Base-by-base conservation (phyloP, 2,888 invertebrate species). In the Bombylius major region DNA sequence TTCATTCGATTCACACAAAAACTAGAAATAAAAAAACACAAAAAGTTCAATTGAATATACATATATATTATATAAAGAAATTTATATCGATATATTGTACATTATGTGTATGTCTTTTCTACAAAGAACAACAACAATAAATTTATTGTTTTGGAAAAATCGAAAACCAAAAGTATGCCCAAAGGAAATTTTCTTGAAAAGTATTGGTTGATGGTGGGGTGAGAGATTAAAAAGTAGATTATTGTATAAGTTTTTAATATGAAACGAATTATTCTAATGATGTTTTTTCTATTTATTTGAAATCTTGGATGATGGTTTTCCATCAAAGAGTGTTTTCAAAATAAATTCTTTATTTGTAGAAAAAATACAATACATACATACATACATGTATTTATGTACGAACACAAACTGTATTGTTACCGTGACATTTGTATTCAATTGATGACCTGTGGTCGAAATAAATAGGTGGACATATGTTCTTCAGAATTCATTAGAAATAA, bases 401-500 rank as follows among this genome's bases (percentile, higher is more conserved):
- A 3, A 36, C 9, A 36, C 6, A 36, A 44, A 8, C 6, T 42
- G 45, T 47, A 53, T 56, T 56, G 42, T 53, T 53, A 34, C 33
- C 50, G 54, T 57, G 59, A 57, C 59, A 59, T 60, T 60, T 60
- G 60, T 60, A 58, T 60, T 60, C 60, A 60, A 60, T 58, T 57
- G 60, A 60, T 58, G 56, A 53, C 50, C 54, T 55, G 47, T 54
- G 50, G 54, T 50, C 53, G 49, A 54, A 58, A 54, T 58, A 57
- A 60, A 58, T 60, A 58, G 60, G 60, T 58, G 60, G 60, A 60
- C 60, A 60, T 57, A 55, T 60, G 60, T 58, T 60, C 54, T 52
- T 51, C 23, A 49, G 56, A 60, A 60, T 60, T 60, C 58, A 60
- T 60, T 58, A 60, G 54, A 31, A 42, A 46, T 42, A 33, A 54